Evolutionary conservation across 2,888 invertebrate species (phyloP).

Genomic region (Acleris laterana): DNA sequence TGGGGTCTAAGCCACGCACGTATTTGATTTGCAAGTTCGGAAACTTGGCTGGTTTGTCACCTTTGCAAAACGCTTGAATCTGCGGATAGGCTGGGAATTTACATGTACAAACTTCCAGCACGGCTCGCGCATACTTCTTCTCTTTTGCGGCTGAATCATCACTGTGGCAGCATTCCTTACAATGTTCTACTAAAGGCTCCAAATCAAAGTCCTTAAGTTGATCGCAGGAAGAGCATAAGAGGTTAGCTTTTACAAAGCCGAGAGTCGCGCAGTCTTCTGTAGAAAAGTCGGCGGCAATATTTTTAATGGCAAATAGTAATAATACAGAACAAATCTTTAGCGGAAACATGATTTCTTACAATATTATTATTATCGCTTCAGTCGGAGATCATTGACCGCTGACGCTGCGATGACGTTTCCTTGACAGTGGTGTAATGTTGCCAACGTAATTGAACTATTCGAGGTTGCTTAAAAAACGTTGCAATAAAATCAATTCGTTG

Average conservation of each 20-base stretch:
- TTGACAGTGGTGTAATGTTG: constrained; percentile 22
- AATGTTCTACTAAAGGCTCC: constrained; percentile 87
- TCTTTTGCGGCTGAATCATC: constrained; percentile 87
- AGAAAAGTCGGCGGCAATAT: constrained; percentile 83
- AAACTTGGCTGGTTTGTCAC: constrained; percentile 94
- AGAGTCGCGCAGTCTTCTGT: constrained; percentile 92
- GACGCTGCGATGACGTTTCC: constrained; percentile 18
- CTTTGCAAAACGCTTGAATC: constrained; percentile 98
- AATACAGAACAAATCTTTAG: constrained; percentile 34
- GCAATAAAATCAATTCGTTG: neutral
- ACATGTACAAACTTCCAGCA: constrained; percentile 98
- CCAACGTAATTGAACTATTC: constrained; percentile 11
- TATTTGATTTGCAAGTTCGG: constrained; percentile 96
- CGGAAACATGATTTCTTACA: constrained; percentile 33
- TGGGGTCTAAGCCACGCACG: constrained; percentile 96
- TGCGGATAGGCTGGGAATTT: constrained; percentile 99
- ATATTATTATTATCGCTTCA: neutral
- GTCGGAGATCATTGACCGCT: neutral
- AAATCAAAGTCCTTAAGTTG: constrained; percentile 91
- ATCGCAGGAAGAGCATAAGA: constrained; percentile 95
- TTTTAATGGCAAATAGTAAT: constrained; percentile 42
- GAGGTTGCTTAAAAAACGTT: constrained; percentile 6
- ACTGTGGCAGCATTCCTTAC: constrained; percentile 91
- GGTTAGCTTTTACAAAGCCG: constrained; percentile 93
- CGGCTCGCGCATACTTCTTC: constrained; percentile 94